phyloP scores from a whole-genome alignment of 37 sponge, comb jelly and placozoan species.

The Axinella damicornis region DNA sequence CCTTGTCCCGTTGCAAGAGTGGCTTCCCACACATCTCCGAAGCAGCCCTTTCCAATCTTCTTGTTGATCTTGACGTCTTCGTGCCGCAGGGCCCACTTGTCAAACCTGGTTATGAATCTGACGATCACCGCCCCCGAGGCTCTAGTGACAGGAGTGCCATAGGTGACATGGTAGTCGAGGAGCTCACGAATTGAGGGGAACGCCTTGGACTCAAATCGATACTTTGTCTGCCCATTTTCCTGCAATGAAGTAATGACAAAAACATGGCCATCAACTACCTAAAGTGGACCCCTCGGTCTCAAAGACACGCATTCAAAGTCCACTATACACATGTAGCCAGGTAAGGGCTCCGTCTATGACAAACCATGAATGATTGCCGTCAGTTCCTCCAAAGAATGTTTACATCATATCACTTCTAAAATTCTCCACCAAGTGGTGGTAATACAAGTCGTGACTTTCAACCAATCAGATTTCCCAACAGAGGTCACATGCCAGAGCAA shows the following conservation, averaged over 20 bases:
- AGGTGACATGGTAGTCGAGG: slow-evolving; percentile 62
- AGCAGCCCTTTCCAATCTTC: slow-evolving; percentile 81
- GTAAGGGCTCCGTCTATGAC: too few relatives aligned
- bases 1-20: slow-evolving; percentile 11
- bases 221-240: slow-evolving; percentile 35
- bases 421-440: too few relatives aligned
- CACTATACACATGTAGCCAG: too few relatives aligned
- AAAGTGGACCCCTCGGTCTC: too few relatives aligned
- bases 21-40: slow-evolving; percentile 93
- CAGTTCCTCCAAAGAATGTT: too few relatives aligned
- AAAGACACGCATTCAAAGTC: too few relatives aligned
- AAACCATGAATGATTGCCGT: too few relatives aligned
- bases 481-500: too few relatives aligned
- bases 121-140: slow-evolving; percentile 55
- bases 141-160: slow-evolving; percentile 53
- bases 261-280: too few relatives aligned
- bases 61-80: slow-evolving; percentile 42
- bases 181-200: slow-evolving; percentile 61
- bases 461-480: too few relatives aligned
- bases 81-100: slow-evolving; percentile 66
- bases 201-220: slow-evolving; percentile 77
- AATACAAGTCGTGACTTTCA: too few relatives aligned
- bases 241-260: neutral
- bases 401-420: too few relatives aligned
- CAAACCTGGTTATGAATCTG: slow-evolving; percentile 48